Base-by-base conservation (phyloP, 1,140 invertebrate species). In the Aporrectodea caliginosa region DNA sequence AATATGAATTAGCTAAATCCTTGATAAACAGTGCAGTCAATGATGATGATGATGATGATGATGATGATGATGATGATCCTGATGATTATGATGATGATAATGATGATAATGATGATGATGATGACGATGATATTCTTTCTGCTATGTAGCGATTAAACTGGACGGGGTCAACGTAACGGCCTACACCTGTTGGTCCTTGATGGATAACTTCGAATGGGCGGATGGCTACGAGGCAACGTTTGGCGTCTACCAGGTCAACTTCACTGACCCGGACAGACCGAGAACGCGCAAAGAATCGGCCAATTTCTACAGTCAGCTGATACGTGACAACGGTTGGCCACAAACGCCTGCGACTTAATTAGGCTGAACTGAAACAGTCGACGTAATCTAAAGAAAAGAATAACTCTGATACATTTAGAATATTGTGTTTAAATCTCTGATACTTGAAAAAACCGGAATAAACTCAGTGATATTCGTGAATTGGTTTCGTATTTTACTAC, bases 191-290 rank as follows among this genome's bases (percentile, higher is more conserved):
- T 95, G 93, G 93, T 92, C 92, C 80, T 84, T 95, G 0, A 88
- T 94, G 82, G 94, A 95, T 81, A 94, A 93, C 85, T 94, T 94
- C 85, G 93, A 95, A 87, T 95, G 93, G 93, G 84, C 85, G 0
- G 83, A 80, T 29, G 89, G 84, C 16, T 87, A 85, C 78, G 71
- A 82, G 1, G 88, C 91, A 81, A 91, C 90, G 81, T 95, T 94
- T 85, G 94, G 94, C 0, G 83, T 95, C 0, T 92, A 92, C 83
- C 89, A 91, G 27, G 92, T 95, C 0, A 91, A 95, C 85, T 94
- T 94, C 83, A 89, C 87, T 0, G 90, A 92, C 82, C 90, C 91
- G 0, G 85, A 91, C 0, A 90, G 90, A 81, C 91, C 90, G 0
- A 90, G 93, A 80, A 92, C 90, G 1, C 91, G 91, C 0, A 94